Base-by-base conservation (phyloP, 2,113 vertebrate genomes). In the Loxodonta africana region DNA sequence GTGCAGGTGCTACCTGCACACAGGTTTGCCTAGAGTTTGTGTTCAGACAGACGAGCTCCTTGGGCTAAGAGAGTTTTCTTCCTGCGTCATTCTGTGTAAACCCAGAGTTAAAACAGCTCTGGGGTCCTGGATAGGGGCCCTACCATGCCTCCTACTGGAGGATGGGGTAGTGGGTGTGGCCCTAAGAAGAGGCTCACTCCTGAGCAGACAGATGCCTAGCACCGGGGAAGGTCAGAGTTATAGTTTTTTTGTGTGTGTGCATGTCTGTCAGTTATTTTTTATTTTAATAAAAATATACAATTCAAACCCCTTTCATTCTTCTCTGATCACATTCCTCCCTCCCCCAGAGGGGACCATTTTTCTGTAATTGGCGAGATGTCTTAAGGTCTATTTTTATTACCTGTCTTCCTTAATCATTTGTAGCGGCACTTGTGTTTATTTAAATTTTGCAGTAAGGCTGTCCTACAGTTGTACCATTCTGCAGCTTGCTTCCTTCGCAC, bases 391-490 rank as follows among this genome's bases (percentile, higher is more conserved):
- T 78, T 69, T 71, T 46, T 48, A 30, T 46, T 20, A 6, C 8
- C 6, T 23, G 63, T 44, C 65, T 73, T 41, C 53, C 48, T 73
- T 78, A 28, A 33, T 2, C 1, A 2, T 25, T n/a, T 25, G 4
- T 37, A n/a, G 51, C 37, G 5, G 20, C 14, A 21, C 25, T 17
- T 17, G 28, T 9, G 15, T n/a, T 41, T 20, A 23, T 41, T 33
- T 33, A 11, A 20, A 15, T 10, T 67, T 37, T 57, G 9, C 82
- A 14, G 3, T 33, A 2, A 23, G 33, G n/a, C 69, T 37, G 1
- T 6, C 20, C 28, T n/a, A 0, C 44, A n/a, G 0, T 0, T 0
- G 8, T 21, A 17, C 9, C 57, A 2, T 41, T 65, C 51, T 30
- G 18, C 37, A 63, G 1, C 10, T 69, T 17, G 0, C 41, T 77